Base-by-base conservation (phyloP, 2,888 invertebrate species). In the Drosophila neonasuta region DNA sequence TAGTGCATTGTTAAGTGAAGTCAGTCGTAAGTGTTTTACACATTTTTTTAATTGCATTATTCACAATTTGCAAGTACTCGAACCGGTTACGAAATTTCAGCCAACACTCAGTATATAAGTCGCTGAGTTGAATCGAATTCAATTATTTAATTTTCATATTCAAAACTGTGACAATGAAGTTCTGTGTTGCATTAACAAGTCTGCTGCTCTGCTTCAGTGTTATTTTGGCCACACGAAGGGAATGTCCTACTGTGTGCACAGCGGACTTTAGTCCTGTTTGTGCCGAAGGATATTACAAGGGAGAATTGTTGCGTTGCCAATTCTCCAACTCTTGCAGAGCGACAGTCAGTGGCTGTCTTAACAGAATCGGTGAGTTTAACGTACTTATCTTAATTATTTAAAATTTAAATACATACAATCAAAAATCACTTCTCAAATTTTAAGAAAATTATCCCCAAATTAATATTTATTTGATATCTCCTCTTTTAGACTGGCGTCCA, bases 281-380 rank as follows among this genome's bases (percentile, higher is more conserved):
- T 17, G 44, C 10, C 5, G 20, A 44, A 9, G 44, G 8, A 36
- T 5, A 11, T n/a, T 36, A 36, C 4, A 11, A 5, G 2, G 44
- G 44, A 1, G 0, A 20, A 11, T 4, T 20, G 5, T 11, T 44
- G 17, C 20, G 44, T 20, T 44, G 44, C 5, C 11, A 20, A 11
- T 44, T 44, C 20, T 9, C 10, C 17, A 44, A 44, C 5, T 10
- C 17, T 3, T 44, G 44, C 10, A 10, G 5, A 20, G 2, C 20
- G 17, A 1, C 10, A 5, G 20, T 9, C 0, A 51, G 24, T 13
- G 39, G 24, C 24, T 52, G 51, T 2, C 5, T 3, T 10, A 24
- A 29, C 0, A 51, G 13, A 1, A 51, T 51, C 9, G 3, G 51
- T 69, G 24, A 45, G 65, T 71, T 36, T 1, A 7, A 3, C 4